These are phyloP conservation scores for Tragelaphus imberbis DNA, from an alignment of 2,113 vertebrate genomes.

Conservation along the genomic window DNA sequence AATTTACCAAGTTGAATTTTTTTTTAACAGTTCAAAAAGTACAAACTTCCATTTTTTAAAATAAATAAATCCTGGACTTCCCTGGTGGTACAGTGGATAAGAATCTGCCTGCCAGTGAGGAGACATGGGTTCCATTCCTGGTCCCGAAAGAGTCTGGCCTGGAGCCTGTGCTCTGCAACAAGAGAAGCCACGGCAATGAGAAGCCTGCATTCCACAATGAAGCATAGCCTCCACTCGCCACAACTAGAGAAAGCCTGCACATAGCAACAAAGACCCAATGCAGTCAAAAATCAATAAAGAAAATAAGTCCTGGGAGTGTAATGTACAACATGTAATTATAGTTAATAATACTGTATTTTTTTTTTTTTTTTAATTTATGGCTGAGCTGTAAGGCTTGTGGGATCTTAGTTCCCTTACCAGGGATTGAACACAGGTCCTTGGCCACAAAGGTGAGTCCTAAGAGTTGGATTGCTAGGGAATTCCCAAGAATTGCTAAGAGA, in stretches of 20 bases:
- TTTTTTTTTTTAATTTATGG: neutral
- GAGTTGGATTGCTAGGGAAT: neutral
- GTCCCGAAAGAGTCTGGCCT: neutral
- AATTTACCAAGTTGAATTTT: neutral
- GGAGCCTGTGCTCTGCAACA: neutral
- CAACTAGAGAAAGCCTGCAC: neutral
- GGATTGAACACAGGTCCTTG: neutral
- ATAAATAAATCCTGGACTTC: neutral
- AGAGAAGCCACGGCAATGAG: neutral
- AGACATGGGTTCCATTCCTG: neutral
- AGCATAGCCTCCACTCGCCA: accelerated
- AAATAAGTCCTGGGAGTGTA: neutral
- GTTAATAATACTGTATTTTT: neutral
- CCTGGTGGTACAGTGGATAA: neutral
- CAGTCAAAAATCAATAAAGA: neutral
- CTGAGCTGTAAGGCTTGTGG: neutral
- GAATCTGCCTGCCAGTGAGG: neutral
- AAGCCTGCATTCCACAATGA: neutral
- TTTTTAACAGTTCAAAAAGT: neutral
- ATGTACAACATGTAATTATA: neutral
- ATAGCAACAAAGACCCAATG: neutral
- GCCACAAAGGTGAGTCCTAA: neutral
- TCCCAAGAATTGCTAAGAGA: neutral
- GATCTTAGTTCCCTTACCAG: neutral
- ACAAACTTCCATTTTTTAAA: neutral